Percentiles rank a stretch among this genome's conserved stretches.
phyloP scores from a whole-genome alignment of 2,888 invertebrate species.

The Eupithecia tripunctaria region DNA sequence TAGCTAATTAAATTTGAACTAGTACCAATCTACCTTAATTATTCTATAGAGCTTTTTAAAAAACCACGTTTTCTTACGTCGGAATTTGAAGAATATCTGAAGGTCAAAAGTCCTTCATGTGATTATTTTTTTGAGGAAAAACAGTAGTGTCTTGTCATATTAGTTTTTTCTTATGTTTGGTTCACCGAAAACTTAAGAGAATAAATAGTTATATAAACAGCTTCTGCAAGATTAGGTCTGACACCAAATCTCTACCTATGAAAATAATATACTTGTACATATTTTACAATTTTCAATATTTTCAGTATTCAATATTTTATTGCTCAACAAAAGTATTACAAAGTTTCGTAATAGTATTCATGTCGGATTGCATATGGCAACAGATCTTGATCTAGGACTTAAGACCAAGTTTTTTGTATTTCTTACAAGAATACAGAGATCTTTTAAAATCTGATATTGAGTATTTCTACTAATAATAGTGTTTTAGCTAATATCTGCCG shows the following conservation, averaged over 20 bases:
- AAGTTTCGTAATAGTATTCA: neutral
- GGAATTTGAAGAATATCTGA: neutral
- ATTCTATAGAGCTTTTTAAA: conserved; percentile 19
- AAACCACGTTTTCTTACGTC: neutral
- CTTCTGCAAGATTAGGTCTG: neutral
- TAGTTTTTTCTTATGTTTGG: neutral
- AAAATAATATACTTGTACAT: neutral
- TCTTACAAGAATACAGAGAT: neutral
- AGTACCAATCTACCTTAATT: conserved; percentile 32
- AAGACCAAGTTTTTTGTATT: no score
- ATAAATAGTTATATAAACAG: neutral
- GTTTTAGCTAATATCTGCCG: neutral
- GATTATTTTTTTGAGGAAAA: neutral
- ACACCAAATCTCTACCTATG: neutral
- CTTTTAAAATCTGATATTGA: neutral
- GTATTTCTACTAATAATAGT: neutral
- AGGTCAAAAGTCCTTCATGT: neutral
- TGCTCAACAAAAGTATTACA: neutral
- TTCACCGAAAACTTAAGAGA: neutral
- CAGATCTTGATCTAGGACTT: no score
- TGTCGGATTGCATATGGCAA: neutral
- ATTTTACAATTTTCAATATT: neutral
- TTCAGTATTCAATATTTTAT: neutral
- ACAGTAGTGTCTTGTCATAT: no score
- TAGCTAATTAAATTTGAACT: conserved; percentile 44